Evolutionary conservation across 1,140 invertebrate species (phyloP).

Genomic region (Solen grandis): DNA sequence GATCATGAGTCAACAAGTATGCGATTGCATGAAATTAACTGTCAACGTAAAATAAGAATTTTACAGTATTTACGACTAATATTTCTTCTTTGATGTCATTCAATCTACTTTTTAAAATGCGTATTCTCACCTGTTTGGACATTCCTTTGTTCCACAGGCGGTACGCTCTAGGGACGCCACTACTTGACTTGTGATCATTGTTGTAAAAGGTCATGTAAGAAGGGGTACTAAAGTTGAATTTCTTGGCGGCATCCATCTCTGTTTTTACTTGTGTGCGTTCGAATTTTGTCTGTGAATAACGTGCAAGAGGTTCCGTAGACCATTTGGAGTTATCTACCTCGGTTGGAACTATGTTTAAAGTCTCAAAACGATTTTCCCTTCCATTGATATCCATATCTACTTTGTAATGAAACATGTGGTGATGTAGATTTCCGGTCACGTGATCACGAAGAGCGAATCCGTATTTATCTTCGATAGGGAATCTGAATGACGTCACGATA

Average conservation of each 20-base stretch:
- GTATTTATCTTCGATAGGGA: slow-evolving; percentile 52
- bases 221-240: slow-evolving; percentile 67
- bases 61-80: too few relatives aligned
- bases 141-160: slow-evolving; percentile 43
- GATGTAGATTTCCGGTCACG: slow-evolving; percentile 67
- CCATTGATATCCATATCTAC: slow-evolving; percentile 71
- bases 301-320: slow-evolving; percentile 12
- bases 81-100: too few relatives aligned
- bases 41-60: too few relatives aligned
- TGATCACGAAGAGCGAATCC: slow-evolving; percentile 63
- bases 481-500: slow-evolving; percentile 57
- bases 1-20: too few relatives aligned
- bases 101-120: too few relatives aligned
- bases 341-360: slow-evolving; percentile 61
- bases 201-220: slow-evolving; percentile 72
- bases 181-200: slow-evolving; percentile 57
- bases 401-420: slow-evolving; percentile 74
- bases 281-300: slow-evolving; percentile 30
- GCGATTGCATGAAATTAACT: too few relatives aligned
- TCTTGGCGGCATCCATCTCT: slow-evolving; percentile 63
- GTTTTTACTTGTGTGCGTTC: slow-evolving; percentile 49
- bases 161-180: slow-evolving; percentile 58
- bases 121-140: slow-evolving; percentile 57
- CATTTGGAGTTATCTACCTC: slow-evolving; percentile 19
- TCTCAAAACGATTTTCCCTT: slow-evolving; percentile 67